phyloP scores from a whole-genome alignment of 1,140 invertebrate species.

The Sinonovacula constricta region DNA sequence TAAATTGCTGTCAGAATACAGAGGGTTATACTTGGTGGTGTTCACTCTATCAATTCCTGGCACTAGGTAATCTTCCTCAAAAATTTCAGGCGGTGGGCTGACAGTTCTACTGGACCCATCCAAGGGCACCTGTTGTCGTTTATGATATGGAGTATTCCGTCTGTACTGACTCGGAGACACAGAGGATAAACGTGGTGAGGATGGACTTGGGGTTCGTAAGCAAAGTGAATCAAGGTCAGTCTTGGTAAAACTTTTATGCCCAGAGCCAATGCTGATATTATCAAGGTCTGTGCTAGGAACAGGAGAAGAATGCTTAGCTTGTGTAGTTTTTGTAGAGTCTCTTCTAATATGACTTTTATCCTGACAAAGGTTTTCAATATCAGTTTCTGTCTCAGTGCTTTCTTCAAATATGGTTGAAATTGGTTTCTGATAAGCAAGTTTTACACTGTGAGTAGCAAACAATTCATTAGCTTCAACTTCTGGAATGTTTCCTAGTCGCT shows the following conservation, averaged over 20 bases:
- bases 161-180: not conserved
- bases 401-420: conserved; percentile 23
- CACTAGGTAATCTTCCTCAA: conserved; percentile 14
- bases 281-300: conserved; percentile 33
- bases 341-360: not conserved
- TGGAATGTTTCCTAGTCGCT: conserved; percentile 40
- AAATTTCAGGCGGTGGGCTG: conserved; percentile 19
- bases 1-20: conserved; percentile 38
- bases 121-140: conserved; percentile 40
- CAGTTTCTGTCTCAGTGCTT: conserved; percentile 20
- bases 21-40: conserved; percentile 40
- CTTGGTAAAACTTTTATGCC: not conserved
- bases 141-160: conserved; percentile 8
- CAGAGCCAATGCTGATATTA: not conserved
- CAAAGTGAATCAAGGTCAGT: not conserved
- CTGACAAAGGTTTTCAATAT: not conserved
- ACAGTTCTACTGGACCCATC: not conserved
- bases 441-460: conserved; percentile 37
- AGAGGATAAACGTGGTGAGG: not conserved
- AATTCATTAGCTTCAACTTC: conserved; percentile 50
- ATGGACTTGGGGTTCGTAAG: not conserved
- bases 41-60: conserved; percentile 39
- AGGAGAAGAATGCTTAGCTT: not conserved
- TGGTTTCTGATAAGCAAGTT: conserved; percentile 36
- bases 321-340: not conserved